Evolutionary conservation across 1,140 invertebrate genomes (phyloP).

Genomic region (Diorhabda elongata): DNA sequence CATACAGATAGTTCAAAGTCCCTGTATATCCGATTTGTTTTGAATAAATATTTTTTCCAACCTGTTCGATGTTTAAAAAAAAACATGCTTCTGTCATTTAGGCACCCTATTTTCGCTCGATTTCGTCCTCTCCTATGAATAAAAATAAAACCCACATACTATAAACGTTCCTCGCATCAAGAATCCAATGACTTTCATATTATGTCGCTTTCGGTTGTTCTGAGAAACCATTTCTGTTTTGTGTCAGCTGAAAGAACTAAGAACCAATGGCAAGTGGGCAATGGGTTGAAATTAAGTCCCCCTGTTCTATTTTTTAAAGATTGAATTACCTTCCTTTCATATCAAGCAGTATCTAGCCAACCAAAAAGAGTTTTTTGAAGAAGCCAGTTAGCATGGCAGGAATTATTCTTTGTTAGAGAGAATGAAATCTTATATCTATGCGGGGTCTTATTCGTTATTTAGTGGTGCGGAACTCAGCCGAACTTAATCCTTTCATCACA

Average conservation of each 20-base stretch:
- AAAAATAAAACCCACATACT: background rate
- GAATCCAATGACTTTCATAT: background rate
- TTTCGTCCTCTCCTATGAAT: too few species aligned
- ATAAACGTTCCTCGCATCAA: background rate
- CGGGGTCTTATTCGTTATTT: background rate
- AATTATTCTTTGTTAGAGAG: background rate
- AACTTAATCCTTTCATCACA: too few species aligned
- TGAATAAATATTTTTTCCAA: too few species aligned
- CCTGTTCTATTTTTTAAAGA: slow-evolving; percentile 1
- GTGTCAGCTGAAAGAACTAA: slow-evolving; percentile 1
- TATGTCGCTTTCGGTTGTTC: background rate
- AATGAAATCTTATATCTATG: slow-evolving; percentile 3
- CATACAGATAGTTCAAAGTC: too few species aligned
- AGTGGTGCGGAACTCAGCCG: background rate
- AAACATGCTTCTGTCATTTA: too few species aligned
- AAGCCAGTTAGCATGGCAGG: background rate
- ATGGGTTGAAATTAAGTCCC: background rate
- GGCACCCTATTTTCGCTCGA: too few species aligned
- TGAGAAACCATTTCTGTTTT: slow-evolving; percentile 2
- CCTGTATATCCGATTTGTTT: too few species aligned
- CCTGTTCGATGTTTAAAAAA: too few species aligned
- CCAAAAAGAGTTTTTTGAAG: slow-evolving; percentile 2
- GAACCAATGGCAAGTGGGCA: slow-evolving; percentile 1
- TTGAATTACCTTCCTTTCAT: background rate
- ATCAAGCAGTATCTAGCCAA: background rate